Base-by-base conservation (phyloP, 2,888 invertebrate genomes). In the Amphiduros pacificus region DNA sequence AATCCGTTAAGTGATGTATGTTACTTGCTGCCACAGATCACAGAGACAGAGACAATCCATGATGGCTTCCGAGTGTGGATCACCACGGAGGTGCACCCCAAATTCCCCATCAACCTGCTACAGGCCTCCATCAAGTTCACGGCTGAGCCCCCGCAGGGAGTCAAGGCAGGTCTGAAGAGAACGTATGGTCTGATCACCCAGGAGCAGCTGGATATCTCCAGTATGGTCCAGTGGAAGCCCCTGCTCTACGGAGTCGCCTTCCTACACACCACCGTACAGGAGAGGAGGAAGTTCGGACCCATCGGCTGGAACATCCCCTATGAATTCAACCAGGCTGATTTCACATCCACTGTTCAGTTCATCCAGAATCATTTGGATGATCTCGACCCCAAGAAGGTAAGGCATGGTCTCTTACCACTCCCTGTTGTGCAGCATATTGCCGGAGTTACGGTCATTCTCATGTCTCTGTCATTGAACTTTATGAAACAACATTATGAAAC, bases 41-140 rank as follows among this genome's bases (percentile, higher is more conserved):
- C 48, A 17, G 69, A 65, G 5, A 73, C 92, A 0, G 92, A 93
- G 74, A 87, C 87, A 55, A 88, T 94, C 20, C 89, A 94, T 76
- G 90, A 91, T 5, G 86, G 88, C 0, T 96, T 95, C 81, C 87
- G 94, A 55, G 86, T 94, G 51, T 97, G 96, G 96, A 87, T 97
- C 69, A 96, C 96, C 0, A 95, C 95, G 0, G 95, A 96, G 86
- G 92, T 92, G 0, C 95, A 97, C 79, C 86, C 89, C 14, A 91
- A 93, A 72, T 97, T 97, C 82, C 96, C 96, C 0, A 97, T 97
- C 74, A 93, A 88, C 60, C 79, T 89, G 28, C 82, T 89, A 17
- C 90, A 96, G 88, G 92, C 93, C 88, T 93, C 94, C 4, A 94
- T 97, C 63, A 97, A 97, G 84, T 97, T 94, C 79, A 97, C 97